These are phyloP conservation scores for Aptenodytes forsteri DNA, from an alignment of 2,113 vertebrate genomes.

Conservation along the genomic window DNA sequence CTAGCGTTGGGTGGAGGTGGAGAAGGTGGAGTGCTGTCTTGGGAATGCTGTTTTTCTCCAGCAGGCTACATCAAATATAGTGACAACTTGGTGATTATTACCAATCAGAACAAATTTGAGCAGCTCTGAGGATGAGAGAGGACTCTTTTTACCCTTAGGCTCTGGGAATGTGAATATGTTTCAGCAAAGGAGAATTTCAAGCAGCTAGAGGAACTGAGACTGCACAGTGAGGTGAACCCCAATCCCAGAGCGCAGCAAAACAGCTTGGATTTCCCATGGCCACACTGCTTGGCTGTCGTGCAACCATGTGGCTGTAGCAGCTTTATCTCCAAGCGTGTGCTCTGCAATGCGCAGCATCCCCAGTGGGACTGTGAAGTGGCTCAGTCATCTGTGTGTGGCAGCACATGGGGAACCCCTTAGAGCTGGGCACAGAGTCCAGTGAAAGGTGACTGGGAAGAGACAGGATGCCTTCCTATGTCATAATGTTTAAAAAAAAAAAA, in stretches of 20 bases:
- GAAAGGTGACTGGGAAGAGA: background rate
- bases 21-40: background rate
- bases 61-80: background rate
- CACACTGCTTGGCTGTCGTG: background rate
- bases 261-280: background rate
- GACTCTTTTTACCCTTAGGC: background rate
- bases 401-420: background rate
- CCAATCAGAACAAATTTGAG: background rate
- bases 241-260: background rate
- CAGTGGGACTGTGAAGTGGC: background rate
- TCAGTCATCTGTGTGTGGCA: background rate
- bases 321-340: background rate
- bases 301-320: conserved; percentile 24
- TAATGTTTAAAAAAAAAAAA: background rate
- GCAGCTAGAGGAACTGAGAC: background rate
- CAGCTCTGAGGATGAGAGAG: background rate
- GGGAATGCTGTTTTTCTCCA: background rate
- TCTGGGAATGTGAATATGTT: background rate
- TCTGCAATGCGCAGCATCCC: background rate
- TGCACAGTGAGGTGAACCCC: background rate
- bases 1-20: rapidly evolving
- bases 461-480: background rate
- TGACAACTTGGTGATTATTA: background rate
- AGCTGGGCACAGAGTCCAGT: background rate
- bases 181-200: background rate